Base-by-base conservation (phyloP, 2,888 invertebrate genomes). In the Siphonodentalium dalli region DNA sequence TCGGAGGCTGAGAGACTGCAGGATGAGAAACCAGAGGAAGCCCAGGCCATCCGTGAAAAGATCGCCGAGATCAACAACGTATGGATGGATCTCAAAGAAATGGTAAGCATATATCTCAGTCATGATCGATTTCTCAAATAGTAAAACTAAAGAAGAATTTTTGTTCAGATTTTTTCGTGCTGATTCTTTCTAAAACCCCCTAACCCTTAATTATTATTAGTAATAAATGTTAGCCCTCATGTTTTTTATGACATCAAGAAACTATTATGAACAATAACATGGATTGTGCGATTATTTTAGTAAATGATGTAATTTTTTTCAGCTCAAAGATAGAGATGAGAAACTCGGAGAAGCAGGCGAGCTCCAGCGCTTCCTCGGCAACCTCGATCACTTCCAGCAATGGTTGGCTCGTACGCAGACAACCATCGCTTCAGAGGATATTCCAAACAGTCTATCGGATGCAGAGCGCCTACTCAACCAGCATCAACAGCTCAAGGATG, bases 361-460 rank as follows among this genome's bases (percentile, higher is more conserved):
- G 78, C 85, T 99, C 67, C 99, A 99, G 82, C 88, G 98, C 56
- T 82, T 82, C 76, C 71, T 82, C 52, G 79, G 98, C 61, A 98
- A 99, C 82, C 88, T 99, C 74, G 99, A 99, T 84, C 98, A 99
- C 85, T 99, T 99, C 93, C 96, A 97, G 84, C 89, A 93, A 0
- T 99, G 98, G 98, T 87, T 99, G 68, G 94, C 96, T 51, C 94
- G 96, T 84, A 98, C 98, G 0, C 98, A 99, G 85, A 97, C 95
- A n/a, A 96, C 97, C 3, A 76, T 82, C 3, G 82, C 82, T 21
- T 77, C 77, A 2, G 81, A 81, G 60, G 81, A 81, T 66, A 71
- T 79, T 53, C 82, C 82, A 39, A 75, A 75, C 62, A 75, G 76
- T 64, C 71, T 82, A 44, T 69, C 79, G 11, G 99, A 99, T 80